Conservation (phyloP, 2,888 invertebrate genomes). For the Drosophila multiciliata region DNA sequence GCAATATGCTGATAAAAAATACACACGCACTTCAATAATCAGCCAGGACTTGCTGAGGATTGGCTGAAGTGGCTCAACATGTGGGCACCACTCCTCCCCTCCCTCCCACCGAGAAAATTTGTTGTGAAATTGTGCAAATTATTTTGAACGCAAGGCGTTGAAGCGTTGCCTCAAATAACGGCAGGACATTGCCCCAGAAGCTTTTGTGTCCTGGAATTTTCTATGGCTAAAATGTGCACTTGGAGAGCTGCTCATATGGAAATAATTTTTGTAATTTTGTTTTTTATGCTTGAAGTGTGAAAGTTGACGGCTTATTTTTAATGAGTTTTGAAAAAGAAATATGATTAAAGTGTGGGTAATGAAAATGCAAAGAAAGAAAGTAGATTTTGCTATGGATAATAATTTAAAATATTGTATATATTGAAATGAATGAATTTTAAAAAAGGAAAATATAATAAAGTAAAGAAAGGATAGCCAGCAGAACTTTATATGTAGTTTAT, state of each 20-base stretch:
- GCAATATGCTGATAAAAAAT: slow-evolving; percentile 56
- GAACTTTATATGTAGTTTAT: no score
- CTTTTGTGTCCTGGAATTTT: slow-evolving; percentile 18
- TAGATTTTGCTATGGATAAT: neutral
- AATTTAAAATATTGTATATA: neutral
- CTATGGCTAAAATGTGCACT: slow-evolving; percentile 18
- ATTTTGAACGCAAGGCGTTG: slow-evolving; percentile 69
- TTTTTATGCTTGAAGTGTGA: slow-evolving; percentile 13
- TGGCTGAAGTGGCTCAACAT: slow-evolving; percentile 68
- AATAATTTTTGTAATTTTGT: slow-evolving; percentile 25
- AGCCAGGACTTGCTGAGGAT: slow-evolving; percentile 22
- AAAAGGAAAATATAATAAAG: slow-evolving; percentile 13
- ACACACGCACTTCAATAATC: neutral
- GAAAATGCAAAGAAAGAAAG: neutral
- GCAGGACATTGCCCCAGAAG: slow-evolving; percentile 40
- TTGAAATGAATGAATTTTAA: slow-evolving; percentile 10
- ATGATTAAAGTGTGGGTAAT: neutral
- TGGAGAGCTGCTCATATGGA: slow-evolving; percentile 50
- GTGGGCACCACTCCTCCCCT: slow-evolving; percentile 24
- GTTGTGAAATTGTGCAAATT: slow-evolving; percentile 45
- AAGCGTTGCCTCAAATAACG: slow-evolving; percentile 57
- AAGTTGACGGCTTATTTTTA: slow-evolving; percentile 9
- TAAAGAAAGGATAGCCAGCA: no score
- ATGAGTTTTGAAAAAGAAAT: slow-evolving; percentile 27
- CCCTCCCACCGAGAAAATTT: neutral